Evolutionary conservation across 2,888 invertebrate species (phyloP), one percentile per base, ranked within the genome.

Genomic region (Ceraclea dissimilis): DNA sequence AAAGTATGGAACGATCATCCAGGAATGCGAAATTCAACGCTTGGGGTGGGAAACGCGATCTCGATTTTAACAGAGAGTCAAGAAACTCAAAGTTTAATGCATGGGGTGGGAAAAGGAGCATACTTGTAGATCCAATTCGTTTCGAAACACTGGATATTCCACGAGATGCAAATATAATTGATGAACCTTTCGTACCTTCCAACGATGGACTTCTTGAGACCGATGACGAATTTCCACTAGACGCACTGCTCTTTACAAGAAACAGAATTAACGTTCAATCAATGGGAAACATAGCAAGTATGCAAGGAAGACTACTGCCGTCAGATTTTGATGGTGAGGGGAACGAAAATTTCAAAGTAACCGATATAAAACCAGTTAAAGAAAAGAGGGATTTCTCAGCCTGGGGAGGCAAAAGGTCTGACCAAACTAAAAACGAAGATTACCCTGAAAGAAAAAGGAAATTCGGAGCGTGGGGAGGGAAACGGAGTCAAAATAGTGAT

Each of bases 401-500:
- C 10, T 58, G 60, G 60, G 56, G 56, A 18, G 60, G 60, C n/a
- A 58, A 56, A 53, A 49, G 18, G 13, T 39, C 39, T 13, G 13
- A 6, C 4, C 5, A 6, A 6, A 4, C 26, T 26, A 10, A 26
- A 26, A 26, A 26, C 10, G 26, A 26, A 6, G 26, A 26, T 26
- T 26, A 26, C 10, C 26, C 26, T 26, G 26, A 26, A 10, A 26
- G 26, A 26, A 26, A 26, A 26, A 26, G 26, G 26, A 55, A 56
- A 10, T 59, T 59, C 20, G 33, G 51, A 33, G 53, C 57, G 2
- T 58, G 56, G 56, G 60, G 58, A 8, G 60, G 60, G 4, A 60
- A 59, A 52, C 20, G 57, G 19, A 26, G 26, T 26, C 26, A 26
- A 26, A 26, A 26, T 4, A 10, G 10, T 26, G 10, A 6, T 10